Conservation (phyloP, 2,888 invertebrate species). For the Meta bourneti region DNA sequence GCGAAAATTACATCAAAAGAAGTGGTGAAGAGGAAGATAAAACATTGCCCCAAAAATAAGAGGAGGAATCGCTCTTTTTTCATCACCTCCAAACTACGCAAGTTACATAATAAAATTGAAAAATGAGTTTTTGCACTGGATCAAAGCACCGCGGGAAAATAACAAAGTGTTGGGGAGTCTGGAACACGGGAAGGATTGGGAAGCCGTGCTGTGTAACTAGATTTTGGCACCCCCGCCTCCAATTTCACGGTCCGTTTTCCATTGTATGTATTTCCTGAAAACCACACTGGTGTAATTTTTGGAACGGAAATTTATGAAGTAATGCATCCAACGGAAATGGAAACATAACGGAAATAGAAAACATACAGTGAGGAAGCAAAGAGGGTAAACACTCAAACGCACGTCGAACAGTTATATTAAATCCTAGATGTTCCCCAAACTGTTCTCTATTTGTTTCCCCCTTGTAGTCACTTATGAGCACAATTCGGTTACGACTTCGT, state of each 20-base stretch:
- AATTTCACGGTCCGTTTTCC: background rate
- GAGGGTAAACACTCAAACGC: background rate
- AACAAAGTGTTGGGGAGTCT: background rate
- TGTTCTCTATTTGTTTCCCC: background rate
- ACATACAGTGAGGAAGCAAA: background rate
- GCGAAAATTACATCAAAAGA: conserved; percentile 45
- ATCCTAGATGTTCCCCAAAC: background rate
- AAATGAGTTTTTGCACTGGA: conserved; percentile 26
- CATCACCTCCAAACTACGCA: background rate
- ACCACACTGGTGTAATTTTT: conserved; percentile 37
- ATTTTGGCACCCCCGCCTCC: conserved; percentile 17
- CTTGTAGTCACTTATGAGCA: background rate
- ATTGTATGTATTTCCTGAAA: conserved; percentile 23
- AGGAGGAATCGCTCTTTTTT: conserved; percentile 22
- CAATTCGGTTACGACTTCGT: background rate
- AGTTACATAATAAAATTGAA: conserved; percentile 41
- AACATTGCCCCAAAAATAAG: conserved; percentile 23
- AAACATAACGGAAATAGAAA: conserved; percentile 48
- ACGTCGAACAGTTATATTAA: background rate
- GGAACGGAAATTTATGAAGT: conserved; percentile 47
- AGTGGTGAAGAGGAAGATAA: conserved; percentile 37
- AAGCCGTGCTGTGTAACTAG: conserved; percentile 20
- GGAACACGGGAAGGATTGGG: background rate
- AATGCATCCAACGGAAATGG: conserved; percentile 46
- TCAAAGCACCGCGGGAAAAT: conserved; percentile 2